Conservation (phyloP, 2,797 vertebrate species). For the Rhinophrynus dorsalis region DNA sequence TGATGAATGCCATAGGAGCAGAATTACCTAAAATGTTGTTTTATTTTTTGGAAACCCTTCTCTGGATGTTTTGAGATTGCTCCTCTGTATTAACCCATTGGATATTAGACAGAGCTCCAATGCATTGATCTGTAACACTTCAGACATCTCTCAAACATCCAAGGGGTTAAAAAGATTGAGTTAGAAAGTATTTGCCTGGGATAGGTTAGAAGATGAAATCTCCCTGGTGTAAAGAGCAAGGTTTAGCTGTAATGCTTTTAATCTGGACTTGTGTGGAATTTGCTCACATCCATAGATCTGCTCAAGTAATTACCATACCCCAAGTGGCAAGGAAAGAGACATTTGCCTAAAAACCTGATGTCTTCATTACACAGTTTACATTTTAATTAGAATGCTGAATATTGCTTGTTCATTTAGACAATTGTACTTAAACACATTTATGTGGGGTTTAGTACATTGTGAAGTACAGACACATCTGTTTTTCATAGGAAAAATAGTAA, state of each 20-base stretch:
- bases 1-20: no score
- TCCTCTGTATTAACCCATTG: no score
- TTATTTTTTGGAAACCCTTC: no score
- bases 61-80: no score
- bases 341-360: conserved; percentile 95
- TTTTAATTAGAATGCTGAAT: conserved; percentile 96
- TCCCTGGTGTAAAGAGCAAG: conserved; percentile 88
- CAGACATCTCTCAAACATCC: no score
- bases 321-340: conserved; percentile 88
- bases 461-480: conserved; percentile 33
- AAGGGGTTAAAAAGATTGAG: conserved; percentile 59
- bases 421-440: conserved; percentile 74
- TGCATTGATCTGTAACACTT: no score
- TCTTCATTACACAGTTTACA: conserved; percentile 98
- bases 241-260: conserved; percentile 95
- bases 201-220: conserved; percentile 84
- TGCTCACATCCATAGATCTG: conserved; percentile 92
- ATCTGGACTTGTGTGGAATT: conserved; percentile 94
- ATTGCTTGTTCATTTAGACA: conserved; percentile 80
- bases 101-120: no score
- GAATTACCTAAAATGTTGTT: no score
- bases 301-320: conserved; percentile 96
- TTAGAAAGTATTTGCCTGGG: conserved; percentile 73
- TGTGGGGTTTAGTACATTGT: conserved; percentile 72
- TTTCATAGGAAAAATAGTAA: conserved; percentile 19